Evolutionary conservation across 2,888 invertebrate genomes (phyloP), one percentile per base, ranked within the genome.

Genomic region (Hydroisotoma schaefferi): DNA sequence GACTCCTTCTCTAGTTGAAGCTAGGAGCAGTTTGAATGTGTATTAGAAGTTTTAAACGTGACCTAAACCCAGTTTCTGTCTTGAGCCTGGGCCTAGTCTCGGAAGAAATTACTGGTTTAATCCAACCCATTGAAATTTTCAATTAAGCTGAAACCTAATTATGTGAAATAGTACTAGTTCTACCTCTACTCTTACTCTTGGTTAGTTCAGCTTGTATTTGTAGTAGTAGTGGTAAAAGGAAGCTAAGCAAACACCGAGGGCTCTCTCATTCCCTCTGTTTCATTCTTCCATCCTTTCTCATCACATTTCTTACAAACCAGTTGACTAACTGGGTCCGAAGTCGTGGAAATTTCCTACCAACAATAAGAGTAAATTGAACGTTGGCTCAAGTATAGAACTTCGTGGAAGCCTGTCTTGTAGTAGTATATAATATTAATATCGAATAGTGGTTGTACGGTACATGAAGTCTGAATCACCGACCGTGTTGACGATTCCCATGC

Each of bases 71-170:
- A 33, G 15, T 15, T 33, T 33, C 8, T 33, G 33, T 33, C 15
- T 10, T 33, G 6, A 15, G 33, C n/a, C n/a, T n/a, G n/a, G n/a
- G n/a, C 8, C 33, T 33, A 33, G 33, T 5, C 40, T 15, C 20
- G 40, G 15, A n/a, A n/a, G n/a, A 15, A 49, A 49, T 46, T 22
- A 18, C 49, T 18, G 38, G 37, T 37, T 52, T 52, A 52, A 37
- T 52, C 37, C 52, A 52, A 52, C 37, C 37, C 52, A 52, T 52
- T 52, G 38, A 52, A 37, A 52, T 33, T 52, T 52, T 52, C 52
- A 52, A 52, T 52, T 52, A 52, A 52, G 52, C 52, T 52, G 23
- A 52, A 52, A 52, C 52, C 52, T 52, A 52, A 52, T 52, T 52
- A 52, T 37, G 33, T 3, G 52, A 52, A 48, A 52, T 52, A 37